Conservation (phyloP, 1,140 invertebrate genomes). For the Drosophila ananassae region DNA sequence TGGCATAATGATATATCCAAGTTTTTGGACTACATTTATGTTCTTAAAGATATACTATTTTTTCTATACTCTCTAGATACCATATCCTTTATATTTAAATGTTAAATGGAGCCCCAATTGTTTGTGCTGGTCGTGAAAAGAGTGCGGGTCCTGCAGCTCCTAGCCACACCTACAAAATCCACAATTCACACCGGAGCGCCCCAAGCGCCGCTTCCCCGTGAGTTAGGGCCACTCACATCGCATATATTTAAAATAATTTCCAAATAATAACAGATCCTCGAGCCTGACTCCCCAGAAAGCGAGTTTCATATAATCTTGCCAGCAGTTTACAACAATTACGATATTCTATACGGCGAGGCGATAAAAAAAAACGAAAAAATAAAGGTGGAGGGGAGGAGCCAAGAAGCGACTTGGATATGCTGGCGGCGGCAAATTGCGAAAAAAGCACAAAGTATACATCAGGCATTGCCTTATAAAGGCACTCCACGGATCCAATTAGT, state of each 20-base stretch:
- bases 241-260: constrained; percentile 55
- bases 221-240: constrained; percentile 13
- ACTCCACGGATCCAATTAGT: constrained; percentile 43
- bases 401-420: constrained; percentile 25
- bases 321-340: constrained; percentile 50
- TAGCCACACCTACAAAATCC: constrained; percentile 17
- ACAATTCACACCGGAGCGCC: constrained; percentile 14
- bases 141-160: background rate
- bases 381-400: constrained; percentile 3
- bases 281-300: constrained; percentile 12
- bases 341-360: constrained; percentile 31
- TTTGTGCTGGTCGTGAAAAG: constrained; percentile 12
- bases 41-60: background rate
- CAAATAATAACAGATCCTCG: constrained; percentile 50
- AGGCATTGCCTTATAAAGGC: constrained; percentile 27
- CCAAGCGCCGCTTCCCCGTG: constrained; percentile 22
- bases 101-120: constrained; percentile 6
- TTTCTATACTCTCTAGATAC: too few relatives aligned
- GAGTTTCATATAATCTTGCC: constrained; percentile 24
- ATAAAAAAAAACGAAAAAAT: constrained; percentile 26
- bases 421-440: constrained; percentile 41
- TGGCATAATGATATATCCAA: background rate
- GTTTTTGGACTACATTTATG: too few relatives aligned
- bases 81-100: background rate
- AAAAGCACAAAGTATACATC: constrained; percentile 37